A percentile compares a stretch with the other conserved stretches of the same genome.
Conservation (phyloP, 2,888 invertebrate species). For the Spodoptera exigua region DNA sequence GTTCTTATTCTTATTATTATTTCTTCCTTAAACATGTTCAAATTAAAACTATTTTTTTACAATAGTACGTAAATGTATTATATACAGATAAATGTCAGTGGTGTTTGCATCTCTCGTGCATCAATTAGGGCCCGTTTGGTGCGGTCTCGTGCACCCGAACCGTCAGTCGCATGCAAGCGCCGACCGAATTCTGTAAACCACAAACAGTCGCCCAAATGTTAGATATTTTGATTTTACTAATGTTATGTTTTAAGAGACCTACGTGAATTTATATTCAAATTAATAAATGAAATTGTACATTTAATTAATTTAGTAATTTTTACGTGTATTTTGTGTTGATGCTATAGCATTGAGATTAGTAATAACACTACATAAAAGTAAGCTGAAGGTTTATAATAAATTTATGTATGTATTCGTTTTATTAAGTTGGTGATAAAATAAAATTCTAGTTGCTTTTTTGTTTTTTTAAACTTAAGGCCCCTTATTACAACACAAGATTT, state of each 20-base stretch:
- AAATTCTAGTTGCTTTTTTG: too few species aligned
- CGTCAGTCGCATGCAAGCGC: constrained; percentile 47
- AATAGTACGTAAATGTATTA: not conserved
- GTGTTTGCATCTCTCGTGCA: constrained; percentile 36
- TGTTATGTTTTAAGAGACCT: constrained; percentile 25
- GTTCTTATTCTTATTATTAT: too few species aligned
- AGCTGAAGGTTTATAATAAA: too few species aligned
- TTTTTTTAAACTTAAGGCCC: too few species aligned
- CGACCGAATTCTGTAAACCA: constrained; percentile 49
- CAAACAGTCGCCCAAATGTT: constrained; percentile 45
- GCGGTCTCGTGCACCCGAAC: constrained; percentile 47
- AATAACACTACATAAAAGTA: too few species aligned
- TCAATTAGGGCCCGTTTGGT: constrained; percentile 57
- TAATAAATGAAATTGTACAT: not conserved
- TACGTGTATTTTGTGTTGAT: not conserved
- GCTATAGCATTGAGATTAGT: too few species aligned
- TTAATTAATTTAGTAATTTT: not conserved
- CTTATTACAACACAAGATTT: too few species aligned
- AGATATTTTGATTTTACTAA: constrained; percentile 54
- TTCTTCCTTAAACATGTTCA: too few species aligned
- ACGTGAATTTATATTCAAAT: constrained; percentile 3
- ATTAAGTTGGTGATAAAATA: too few species aligned
- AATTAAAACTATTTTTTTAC: too few species aligned
- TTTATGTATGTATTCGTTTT: too few species aligned
- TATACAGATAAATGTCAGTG: constrained; percentile 20